Evolutionary conservation across 2,888 invertebrate genomes (phyloP), one percentile per base, ranked within the genome.

Genomic region (Diachrysia chrysitis): DNA sequence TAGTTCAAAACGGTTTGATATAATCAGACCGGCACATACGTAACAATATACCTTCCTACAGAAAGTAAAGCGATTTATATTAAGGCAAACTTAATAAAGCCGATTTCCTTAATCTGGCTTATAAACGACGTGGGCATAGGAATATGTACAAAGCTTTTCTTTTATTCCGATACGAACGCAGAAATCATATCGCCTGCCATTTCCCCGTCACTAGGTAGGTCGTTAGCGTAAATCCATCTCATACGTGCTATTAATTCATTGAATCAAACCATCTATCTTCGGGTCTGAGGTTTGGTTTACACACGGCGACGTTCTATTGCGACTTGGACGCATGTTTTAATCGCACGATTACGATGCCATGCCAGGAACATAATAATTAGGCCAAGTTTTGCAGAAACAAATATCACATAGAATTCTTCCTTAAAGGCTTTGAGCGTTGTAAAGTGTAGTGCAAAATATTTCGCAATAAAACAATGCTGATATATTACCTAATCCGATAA

Each of bases 191-290:
- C 21, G 23, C 46, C 35, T 29, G n/a, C 54, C 14, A 42, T 32
- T 53, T 55, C 17, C 54, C 23, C 6, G 19, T 12, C 17, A 57
- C 29, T 32, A n/a, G 21, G 46, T 9, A 37, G 17, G 46, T 59
- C 59, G 58, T 54, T 48, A 23, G 42, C 32, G 19, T 59, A 46
- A 65, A 65, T 59, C 55, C 59, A 35, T 59, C 46, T 29, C 21
- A 42, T 48, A 59, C 32, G 46, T 21, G 46, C 42, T 58, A 58
- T 64, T 25, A 56, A 37, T 57, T 55, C 48, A 48, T 63, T 14
- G 46, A 32, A 57, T 21, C 46, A 46, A 32, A 17, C 21, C 46
- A 56, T 63, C 17, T 58, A 58, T 57, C 32, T 63, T 57, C 32
- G 42, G 53, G 25, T 12, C 14, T 19, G 6, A 23, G 37, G 51